Percentiles rank a stretch among this genome's conserved stretches.
phyloP scores from a whole-genome alignment of 2,113 vertebrate genomes.

The Cyprinodon tularosa region DNA sequence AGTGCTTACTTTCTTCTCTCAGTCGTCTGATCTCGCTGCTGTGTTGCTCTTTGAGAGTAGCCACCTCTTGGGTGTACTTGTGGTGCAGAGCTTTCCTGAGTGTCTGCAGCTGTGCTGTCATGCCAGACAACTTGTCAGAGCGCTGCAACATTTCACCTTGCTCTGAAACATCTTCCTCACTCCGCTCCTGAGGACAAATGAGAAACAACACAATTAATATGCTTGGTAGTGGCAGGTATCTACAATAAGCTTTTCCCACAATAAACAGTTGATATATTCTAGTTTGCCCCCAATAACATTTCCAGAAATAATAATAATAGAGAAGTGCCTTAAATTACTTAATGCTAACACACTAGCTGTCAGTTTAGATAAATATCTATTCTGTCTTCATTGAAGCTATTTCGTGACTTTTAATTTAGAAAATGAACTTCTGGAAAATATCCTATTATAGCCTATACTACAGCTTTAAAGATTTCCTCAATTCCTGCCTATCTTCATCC shows the following conservation, averaged over 20 bases:
- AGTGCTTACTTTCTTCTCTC: conserved; percentile 33
- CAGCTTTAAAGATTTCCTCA: background rate
- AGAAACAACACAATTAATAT: background rate
- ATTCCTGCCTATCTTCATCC: conserved; percentile 5
- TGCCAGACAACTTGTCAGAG: conserved; percentile 41
- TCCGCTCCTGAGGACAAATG: conserved; percentile 35
- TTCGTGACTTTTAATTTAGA: conserved; percentile 10
- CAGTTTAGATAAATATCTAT: conserved; percentile 3
- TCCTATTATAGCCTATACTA: background rate
- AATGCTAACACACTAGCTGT: background rate
- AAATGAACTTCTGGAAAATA: conserved; percentile 8
- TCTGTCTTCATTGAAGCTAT: conserved; percentile 10
- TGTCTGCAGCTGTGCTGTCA: conserved; percentile 72
- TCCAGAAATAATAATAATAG: background rate
- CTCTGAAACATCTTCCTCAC: conserved; percentile 47
- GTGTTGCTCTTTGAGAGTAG: conserved; percentile 74
- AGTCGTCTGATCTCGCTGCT: conserved; percentile 61
- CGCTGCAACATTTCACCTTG: conserved; percentile 29
- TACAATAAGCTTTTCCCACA: conserved; percentile 13
- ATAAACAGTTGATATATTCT: conserved; percentile 7
- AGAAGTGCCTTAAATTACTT: too few relatives aligned
- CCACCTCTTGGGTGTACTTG: conserved; percentile 76
- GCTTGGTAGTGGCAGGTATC: background rate
- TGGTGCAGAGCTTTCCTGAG: conserved; percentile 70
- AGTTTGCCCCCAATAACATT: background rate